Base-by-base conservation (phyloP, 2,888 invertebrate species). In the Cerceris ruficornis region DNA sequence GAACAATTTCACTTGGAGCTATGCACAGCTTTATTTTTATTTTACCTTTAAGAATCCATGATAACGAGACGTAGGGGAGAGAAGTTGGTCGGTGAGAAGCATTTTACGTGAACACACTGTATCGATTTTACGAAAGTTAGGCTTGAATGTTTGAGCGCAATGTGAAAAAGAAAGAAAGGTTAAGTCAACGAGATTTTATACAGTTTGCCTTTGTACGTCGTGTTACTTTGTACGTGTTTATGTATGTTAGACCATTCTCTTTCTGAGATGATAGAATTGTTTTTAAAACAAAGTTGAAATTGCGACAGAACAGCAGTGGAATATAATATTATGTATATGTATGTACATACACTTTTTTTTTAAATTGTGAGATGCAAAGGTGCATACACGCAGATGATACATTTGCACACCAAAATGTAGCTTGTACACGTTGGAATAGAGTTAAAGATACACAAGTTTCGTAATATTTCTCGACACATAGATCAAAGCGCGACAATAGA, bases 41-140 rank as follows among this genome's bases (percentile, higher is more conserved):
- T 78, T 76, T 60, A 60, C 60, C 68, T 87, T 88, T 88, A 88
- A 89, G 88, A 88, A 89, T 89, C 87, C 88, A 88, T 88, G 87
- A 64, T 77, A 72, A 28, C 28, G 28, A 28, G 28, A 28, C 28
- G 4, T 28, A 28, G 28, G 4, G 58, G n/a, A 60, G n/a, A 15
- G 49, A 41, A 11, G 8, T n/a, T 17, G 17, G 15, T 11, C 41
- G 59, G 62, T 46, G 67, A 69, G 57, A 69, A 75, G 62, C 28
- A 43, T 61, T 70, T 61, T 17, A 46, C 39, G 11, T 54, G 28
- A 28, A 70, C 42, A 17, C 52, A 54, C 5, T 43, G 14, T 52
- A 50, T 57, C 43, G 9, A 72, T 61, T 75, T 69, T 62, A 71
- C 39, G 13, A 69, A 41, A 8, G 13, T 58, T 52, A 62, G 42